phyloP scores from a whole-genome alignment of 2,113 vertebrate genomes.

The Chloropsis cyanopogon region DNA sequence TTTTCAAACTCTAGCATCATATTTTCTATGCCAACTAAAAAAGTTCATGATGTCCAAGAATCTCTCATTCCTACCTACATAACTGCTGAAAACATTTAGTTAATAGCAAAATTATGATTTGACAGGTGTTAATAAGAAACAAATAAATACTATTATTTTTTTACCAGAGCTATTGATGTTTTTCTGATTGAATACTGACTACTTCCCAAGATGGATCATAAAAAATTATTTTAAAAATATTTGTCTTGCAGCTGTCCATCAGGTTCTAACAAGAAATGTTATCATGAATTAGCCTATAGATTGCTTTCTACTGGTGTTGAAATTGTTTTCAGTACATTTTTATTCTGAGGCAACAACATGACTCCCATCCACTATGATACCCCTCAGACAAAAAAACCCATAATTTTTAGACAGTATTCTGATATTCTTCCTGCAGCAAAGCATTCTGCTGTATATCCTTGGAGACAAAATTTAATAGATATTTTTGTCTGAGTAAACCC shows the following conservation, averaged over 20 bases:
- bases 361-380: neutral
- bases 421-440: neutral
- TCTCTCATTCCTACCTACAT: neutral
- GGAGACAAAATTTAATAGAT: neutral
- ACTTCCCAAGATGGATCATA: neutral
- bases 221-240: neutral
- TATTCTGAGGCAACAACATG: neutral
- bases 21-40: neutral
- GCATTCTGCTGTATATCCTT: neutral
- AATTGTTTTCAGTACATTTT: neutral
- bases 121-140: neutral
- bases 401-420: neutral
- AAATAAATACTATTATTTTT: neutral
- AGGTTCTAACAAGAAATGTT: neutral
- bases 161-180: neutral
- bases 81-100: neutral
- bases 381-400: fast-evolving
- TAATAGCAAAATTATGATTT: neutral
- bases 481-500: neutral
- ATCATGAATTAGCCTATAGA: neutral
- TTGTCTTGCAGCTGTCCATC: neutral
- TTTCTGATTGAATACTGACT: neutral
- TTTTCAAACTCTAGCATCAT: neutral
- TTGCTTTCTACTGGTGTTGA: neutral
- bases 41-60: neutral